Evolutionary conservation across 2,888 invertebrate species (phyloP), one percentile per base, ranked within the genome.

Genomic region (Drosophila neotestacea): DNA sequence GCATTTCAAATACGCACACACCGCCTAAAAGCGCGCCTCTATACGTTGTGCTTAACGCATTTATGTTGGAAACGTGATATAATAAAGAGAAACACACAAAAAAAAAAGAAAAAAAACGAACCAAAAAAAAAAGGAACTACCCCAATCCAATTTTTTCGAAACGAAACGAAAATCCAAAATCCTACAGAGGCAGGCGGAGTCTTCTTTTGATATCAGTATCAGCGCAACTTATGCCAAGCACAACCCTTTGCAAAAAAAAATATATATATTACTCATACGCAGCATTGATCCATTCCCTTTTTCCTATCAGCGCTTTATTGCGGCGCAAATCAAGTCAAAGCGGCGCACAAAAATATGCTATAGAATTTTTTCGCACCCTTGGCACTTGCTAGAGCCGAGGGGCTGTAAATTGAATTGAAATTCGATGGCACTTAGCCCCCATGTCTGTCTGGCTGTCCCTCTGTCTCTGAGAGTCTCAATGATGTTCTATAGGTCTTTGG

Each of bases 1-100:
- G 77, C 86, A 76, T 86, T 85, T 85, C 79, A 86, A 86, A 85
- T 82, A 79, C 81, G 69, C 67, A 80, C 62, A 71, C 56, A 65
- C 54, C 66, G 71, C 70, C 67, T 78, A 81, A 74, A 77, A 69
- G 74, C 77, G 76, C 81, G 82, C 55, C 60, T 63, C 9, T 38
- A 32, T 65, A 75, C 72, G 64, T 77, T 82, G 81, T 79, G 79
- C 86, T 86, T 88, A 87, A 87, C 87, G 85, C 88, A 77, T 87
- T 87, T 89, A 87, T 87, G 89, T 74, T 80, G 74, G 83, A 81
- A 88, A 89, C 87, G 87, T 89, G 87, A 87, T 87, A 89, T 89
- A 89, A 88, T 89, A 87, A 87, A 87, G 75, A 63, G 61, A 70
- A 73, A 71, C 69, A 85, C 32, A 42, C 55, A 62, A 80, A 48